A percentile compares a stretch with the other conserved stretches of the same genome.
Conservation (phyloP, 1,140 invertebrate species). For the Stegodyphus dumicola region DNA sequence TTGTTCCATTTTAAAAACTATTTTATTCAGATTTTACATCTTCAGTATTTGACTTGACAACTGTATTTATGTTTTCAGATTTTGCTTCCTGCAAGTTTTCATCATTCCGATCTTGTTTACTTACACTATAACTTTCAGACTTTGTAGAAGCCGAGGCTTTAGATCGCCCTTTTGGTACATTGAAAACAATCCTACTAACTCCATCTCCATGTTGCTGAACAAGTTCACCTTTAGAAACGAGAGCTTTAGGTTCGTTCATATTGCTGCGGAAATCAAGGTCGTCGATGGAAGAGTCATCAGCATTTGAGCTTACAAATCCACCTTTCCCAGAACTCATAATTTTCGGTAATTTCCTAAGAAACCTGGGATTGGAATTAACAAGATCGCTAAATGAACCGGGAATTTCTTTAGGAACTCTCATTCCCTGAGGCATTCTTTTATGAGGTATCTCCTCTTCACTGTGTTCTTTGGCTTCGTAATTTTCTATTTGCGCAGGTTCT, state of each 20-base stretch:
- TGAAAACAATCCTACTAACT: conserved; percentile 34
- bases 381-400: conserved; percentile 28
- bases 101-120: too few relatives aligned
- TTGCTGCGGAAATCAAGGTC: conserved; percentile 8
- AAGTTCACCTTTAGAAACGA: conserved; percentile 20
- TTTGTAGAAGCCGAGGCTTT: too few relatives aligned
- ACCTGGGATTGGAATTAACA: conserved; percentile 1
- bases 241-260: background rate
- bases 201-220: conserved; percentile 41
- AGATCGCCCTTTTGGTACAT: background rate
- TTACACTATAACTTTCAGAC: too few relatives aligned
- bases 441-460: background rate
- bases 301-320: background rate
- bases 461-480: background rate
- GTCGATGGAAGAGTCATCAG: conserved; percentile 4
- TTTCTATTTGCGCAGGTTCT: background rate
- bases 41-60: too few relatives aligned
- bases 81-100: too few relatives aligned
- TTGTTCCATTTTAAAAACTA: too few relatives aligned
- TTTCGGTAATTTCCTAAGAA: conserved; percentile 17
- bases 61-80: too few relatives aligned
- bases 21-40: too few relatives aligned
- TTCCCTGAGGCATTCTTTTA: background rate
- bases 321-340: background rate
- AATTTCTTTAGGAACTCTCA: background rate